These are phyloP conservation scores for Ahaetulla prasina DNA, from an alignment of 2,113 vertebrate genomes.

Conservation along the genomic window DNA sequence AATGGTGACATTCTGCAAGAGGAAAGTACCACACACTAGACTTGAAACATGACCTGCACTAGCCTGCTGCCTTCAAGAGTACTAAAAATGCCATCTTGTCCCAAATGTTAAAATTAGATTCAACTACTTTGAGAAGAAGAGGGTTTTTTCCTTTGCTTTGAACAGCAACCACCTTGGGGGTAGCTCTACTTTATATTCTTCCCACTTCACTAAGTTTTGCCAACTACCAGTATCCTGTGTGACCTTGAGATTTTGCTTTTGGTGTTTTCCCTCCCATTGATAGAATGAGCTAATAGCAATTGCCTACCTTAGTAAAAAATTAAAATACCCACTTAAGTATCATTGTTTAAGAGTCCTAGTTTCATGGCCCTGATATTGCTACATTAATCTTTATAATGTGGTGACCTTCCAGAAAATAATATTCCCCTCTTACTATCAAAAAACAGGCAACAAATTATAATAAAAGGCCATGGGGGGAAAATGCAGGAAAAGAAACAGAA, in stretches of 20 bases:
- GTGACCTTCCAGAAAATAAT: background rate
- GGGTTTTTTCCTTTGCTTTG: background rate
- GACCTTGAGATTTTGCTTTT: background rate
- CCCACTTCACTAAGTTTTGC: background rate
- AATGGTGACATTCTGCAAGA: background rate
- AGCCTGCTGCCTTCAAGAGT: background rate
- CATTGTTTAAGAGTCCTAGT: background rate
- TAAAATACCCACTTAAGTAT: background rate
- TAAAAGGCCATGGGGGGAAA: background rate
- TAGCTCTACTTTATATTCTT: background rate
- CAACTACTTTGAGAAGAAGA: background rate
- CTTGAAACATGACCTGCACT: background rate
- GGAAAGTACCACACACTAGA: background rate
- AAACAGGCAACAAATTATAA: background rate
- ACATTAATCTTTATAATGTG: background rate
- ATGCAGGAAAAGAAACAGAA: background rate
- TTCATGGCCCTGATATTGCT: background rate
- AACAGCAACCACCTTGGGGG: background rate
- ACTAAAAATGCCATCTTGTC: background rate
- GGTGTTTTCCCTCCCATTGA: background rate
- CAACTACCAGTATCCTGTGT: background rate
- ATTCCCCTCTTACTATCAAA: background rate
- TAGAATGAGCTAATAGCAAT: background rate
- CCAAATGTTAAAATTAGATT: background rate
- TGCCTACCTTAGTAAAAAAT: background rate